Base-by-base conservation (phyloP, 2,113 vertebrate genomes). In the Xenus cinereus region DNA sequence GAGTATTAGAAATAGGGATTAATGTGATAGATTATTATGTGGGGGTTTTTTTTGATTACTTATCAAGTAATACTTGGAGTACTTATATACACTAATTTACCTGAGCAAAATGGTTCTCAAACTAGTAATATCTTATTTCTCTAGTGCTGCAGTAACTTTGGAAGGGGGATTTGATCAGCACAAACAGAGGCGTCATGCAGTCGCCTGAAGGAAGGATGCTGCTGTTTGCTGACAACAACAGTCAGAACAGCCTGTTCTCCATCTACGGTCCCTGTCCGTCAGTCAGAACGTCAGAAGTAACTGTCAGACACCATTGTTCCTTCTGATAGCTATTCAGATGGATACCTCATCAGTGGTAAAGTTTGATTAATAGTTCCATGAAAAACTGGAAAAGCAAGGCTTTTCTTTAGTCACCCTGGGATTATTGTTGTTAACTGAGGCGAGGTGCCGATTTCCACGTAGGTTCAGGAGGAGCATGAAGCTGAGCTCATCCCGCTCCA, bases 1-100 rank as follows among this genome's bases (percentile, higher is more conserved):
- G 20, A 54, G 60, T 84, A 78, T 84, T 92, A 92, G 59, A 93
- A 88, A 81, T 84, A 22, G 35, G 51, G 54, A 83, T 76, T 90
- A 69, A 45, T 54, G 41, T 46, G 74, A 57, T 33, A 83, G 71
- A 90, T 93, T 84, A 39, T 71, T 72, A 12, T 14, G 9, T 33
- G 2, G 24, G 9, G 6, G 57, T 23, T 10, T 23, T 77, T 27
- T 17, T 64, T 76, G 7, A 28, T 94, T 93, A 46, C 26, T 94
- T 76, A 64, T 11, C 32, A 78, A 89, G 10, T 32, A 74, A 21
- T 71, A 56, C 8, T 59, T 85, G 33, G 59, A 37, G 48, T 86
- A 80, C 33, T 82, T 87, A 23, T 6, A 13, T 73, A 62, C 37
- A 62, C n/a, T 60, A 45, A 86, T 81, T 69, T 83, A 4, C 19